Evolutionary conservation across 2,888 invertebrate genomes (phyloP).

Genomic region (Stegana nigrithorax): DNA sequence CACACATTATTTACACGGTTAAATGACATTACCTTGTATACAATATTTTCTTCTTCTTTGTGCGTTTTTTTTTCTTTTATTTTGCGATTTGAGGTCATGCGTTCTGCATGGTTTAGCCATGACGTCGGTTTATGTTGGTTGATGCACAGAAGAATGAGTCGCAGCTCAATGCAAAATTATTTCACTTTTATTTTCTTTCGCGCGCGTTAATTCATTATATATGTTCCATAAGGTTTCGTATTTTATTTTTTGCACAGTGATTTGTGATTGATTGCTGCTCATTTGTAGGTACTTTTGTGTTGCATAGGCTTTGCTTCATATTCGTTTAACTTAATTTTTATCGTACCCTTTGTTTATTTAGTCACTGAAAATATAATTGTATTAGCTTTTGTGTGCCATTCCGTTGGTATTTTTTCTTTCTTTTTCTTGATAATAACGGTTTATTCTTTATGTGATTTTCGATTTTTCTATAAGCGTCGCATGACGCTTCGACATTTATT

Average conservation of each 20-base stretch:
- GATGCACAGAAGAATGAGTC: no score
- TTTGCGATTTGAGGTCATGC: neutral
- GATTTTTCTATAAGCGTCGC: neutral
- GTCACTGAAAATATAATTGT: slow-evolving; percentile 1
- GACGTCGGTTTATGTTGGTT: neutral
- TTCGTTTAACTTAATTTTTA: neutral
- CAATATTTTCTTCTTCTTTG: neutral
- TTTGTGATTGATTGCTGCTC: slow-evolving; percentile 8
- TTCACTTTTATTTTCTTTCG: neutral
- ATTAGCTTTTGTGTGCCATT: slow-evolving; percentile 6
- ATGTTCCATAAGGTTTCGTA: no score
- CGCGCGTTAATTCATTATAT: no score
- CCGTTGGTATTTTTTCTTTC: slow-evolving; percentile 1
- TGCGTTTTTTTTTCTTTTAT: neutral
- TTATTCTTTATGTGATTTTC: slow-evolving; percentile 6
- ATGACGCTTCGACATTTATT: neutral
- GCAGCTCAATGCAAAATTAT: neutral
- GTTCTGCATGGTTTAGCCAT: neutral
- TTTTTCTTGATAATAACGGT: slow-evolving; percentile 14
- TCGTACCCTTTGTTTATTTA: neutral
- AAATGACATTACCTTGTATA: no score
- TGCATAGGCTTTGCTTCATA: neutral
- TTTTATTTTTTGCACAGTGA: no score
- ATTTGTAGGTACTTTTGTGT: neutral
- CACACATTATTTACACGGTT: no score